phyloP scores from a whole-genome alignment of 2,113 vertebrate genomes.

The Paracanthobrama guichenoti region DNA sequence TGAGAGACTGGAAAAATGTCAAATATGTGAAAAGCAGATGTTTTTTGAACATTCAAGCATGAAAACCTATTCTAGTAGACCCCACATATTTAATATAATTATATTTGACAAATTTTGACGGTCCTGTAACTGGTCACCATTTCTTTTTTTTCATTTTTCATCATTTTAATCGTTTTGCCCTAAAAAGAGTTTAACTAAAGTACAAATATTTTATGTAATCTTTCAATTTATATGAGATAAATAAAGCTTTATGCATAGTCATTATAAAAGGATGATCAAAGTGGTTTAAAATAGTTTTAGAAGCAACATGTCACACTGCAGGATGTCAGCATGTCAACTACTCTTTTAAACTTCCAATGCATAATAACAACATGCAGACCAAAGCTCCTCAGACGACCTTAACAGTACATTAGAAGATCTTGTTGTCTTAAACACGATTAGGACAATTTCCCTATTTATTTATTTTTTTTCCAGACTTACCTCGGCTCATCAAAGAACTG shows the following conservation, averaged over 20 bases:
- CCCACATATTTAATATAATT: neutral
- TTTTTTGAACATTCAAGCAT: no score
- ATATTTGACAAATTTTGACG: neutral
- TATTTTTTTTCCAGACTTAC: neutral
- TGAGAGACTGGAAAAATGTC: no score
- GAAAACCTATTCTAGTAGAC: no score
- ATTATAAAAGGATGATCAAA: neutral
- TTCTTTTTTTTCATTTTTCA: neutral
- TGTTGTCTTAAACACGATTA: neutral
- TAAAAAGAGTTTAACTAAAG: neutral
- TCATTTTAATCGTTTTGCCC: neutral
- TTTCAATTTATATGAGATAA: neutral
- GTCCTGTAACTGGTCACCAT: neutral
- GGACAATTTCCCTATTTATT: neutral
- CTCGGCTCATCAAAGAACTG: conserved; percentile 10
- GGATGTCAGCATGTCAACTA: neutral
- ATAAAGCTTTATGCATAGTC: neutral
- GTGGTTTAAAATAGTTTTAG: neutral
- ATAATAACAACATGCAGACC: neutral
- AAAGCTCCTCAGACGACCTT: conserved; percentile 4
- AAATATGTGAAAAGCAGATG: no score
- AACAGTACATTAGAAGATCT: neutral
- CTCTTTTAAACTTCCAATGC: neutral
- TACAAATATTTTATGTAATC: neutral
- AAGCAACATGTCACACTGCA: neutral